phyloP scores from a whole-genome alignment of 2,888 invertebrate species.

The Trichogramma dendrolimi region DNA sequence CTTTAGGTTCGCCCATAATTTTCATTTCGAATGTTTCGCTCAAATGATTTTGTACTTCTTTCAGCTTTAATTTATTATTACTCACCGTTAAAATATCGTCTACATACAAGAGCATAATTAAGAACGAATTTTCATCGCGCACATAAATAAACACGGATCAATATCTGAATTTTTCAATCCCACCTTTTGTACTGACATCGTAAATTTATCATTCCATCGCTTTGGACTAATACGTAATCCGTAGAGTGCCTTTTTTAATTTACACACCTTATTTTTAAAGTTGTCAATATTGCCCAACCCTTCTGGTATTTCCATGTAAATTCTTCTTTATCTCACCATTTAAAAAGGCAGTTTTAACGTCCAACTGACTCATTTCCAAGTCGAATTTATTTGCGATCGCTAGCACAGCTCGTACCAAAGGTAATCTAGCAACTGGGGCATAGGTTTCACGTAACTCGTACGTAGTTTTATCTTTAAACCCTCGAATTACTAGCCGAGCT shows the following conservation, averaged over 20 bases:
- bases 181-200: neutral
- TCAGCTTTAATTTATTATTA: neutral
- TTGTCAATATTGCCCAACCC: neutral
- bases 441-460: neutral
- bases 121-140: neutral
- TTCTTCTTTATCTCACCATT: neutral
- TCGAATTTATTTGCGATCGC: neutral
- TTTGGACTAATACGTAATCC: neutral
- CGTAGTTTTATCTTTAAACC: neutral
- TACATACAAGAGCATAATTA: conserved; percentile 5
- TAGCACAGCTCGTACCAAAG: neutral
- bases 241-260: conserved; percentile 3
- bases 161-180: neutral
- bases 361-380: neutral
- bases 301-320: conserved; percentile 5
- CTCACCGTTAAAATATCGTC: neutral
- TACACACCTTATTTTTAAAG: neutral
- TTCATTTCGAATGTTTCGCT: neutral
- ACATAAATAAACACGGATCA: conserved; percentile 1
- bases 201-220: neutral
- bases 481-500: neutral
- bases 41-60: neutral
- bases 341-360: conserved; percentile 3
- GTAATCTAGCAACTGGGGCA: neutral
- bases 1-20: neutral